These are phyloP conservation scores for Notodonta ziczac DNA, from an alignment of 2,888 invertebrate genomes.

Conservation along the genomic window DNA sequence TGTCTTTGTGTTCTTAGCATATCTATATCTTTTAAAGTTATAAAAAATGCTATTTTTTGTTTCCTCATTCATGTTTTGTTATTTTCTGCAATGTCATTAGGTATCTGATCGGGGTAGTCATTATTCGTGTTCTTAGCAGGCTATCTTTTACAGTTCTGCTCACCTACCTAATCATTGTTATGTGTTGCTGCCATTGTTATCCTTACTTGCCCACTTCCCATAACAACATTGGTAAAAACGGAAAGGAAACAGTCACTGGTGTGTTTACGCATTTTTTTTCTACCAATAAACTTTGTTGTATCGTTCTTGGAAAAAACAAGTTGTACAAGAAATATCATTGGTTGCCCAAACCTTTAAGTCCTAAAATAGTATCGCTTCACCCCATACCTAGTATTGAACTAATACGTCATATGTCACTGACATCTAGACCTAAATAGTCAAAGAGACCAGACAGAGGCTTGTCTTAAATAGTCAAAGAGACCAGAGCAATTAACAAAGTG, in stretches of 20 bases:
- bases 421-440: background rate
- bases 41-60: too few relatives aligned
- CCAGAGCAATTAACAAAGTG: background rate
- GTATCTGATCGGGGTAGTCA: background rate
- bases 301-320: slow-evolving; percentile 25
- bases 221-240: slow-evolving; percentile 50
- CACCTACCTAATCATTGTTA: slow-evolving; percentile 34
- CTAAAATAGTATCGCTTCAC: background rate
- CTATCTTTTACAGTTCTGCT: slow-evolving; percentile 16
- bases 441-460: too few relatives aligned
- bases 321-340: background rate
- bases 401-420: background rate
- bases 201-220: slow-evolving; percentile 46
- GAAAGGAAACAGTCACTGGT: slow-evolving; percentile 37
- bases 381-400: too few relatives aligned
- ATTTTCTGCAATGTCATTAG: background rate
- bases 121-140: background rate
- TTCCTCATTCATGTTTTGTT: background rate
- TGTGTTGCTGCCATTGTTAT: slow-evolving; percentile 38
- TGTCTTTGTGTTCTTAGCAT: background rate
- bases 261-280: slow-evolving; percentile 39
- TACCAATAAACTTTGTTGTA: slow-evolving; percentile 24
- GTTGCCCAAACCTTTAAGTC: background rate
- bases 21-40: background rate
- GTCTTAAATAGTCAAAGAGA: background rate